Base-by-base conservation (phyloP, 1,140 invertebrate species). In the Amyelois transitella region DNA sequence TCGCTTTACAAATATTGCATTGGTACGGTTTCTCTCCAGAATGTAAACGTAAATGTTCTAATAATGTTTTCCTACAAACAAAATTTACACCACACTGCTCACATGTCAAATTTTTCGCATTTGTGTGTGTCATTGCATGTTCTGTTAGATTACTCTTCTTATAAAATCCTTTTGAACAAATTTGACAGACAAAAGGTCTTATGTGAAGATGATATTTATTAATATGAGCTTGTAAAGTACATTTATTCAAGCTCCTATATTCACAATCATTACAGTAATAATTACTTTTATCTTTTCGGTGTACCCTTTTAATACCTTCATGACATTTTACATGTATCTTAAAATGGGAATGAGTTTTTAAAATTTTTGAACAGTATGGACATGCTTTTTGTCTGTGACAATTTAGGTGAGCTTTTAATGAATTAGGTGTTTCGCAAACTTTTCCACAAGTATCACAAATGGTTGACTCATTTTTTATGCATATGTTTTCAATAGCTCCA, bases 91-190 rank as follows among this genome's bases (percentile, higher is more conserved):
- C 81, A 25, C 81, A 84, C 0, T 76, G 45, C 49, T 84, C 78
- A 60, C 81, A 84, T 43, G 72, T 72, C 18, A 73, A 64, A 47
- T 67, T 67, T 24, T 71, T 71, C 8, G 28, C 24, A 24, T 67
- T 61, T n/a, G 43, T 47, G 62, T 84, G 81, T 14, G 45, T 72
- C 43, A 62, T 44, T 8, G 51, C 38, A 58, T 84, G 81, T 60
- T 75, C 78, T 3, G 54, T 60, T 38, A 84, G 62, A 49, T 80
- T 75, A 51, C 73, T 80, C 38, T 75, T 84, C 22, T 70, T 77
- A 38, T 72, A 80, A 58, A 80, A 84, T n/a, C 68, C 61, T 70
- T 79, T 84, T 10, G 50, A 58, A 55, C 81, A 84, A 25, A 67
- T 61, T 1, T 60, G 18, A 58, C 81, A 84, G 0, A 64, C 43